Percentiles rank a stretch among this genome's conserved stretches.
phyloP scores from a whole-genome alignment of 2,888 invertebrate species.

The Harpalus rubripes region DNA sequence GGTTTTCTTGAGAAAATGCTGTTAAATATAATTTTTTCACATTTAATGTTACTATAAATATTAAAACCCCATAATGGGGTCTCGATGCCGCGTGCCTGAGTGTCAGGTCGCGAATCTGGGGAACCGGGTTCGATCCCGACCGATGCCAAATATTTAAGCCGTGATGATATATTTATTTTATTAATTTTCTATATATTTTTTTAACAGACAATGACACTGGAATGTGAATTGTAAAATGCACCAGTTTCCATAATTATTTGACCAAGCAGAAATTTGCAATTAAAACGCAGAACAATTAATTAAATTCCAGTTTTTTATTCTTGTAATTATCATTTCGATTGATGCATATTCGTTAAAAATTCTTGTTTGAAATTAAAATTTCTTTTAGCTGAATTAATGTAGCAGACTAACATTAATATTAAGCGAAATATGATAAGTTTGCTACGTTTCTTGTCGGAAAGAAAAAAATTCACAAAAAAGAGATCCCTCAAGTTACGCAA shows the following conservation, averaged over 20 bases:
- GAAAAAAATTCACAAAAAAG: slow-evolving; percentile 40
- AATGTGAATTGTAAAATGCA: slow-evolving; percentile 10
- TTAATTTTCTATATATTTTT: too few relatives aligned
- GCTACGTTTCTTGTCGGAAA: slow-evolving; percentile 31
- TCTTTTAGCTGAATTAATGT: slow-evolving; percentile 52
- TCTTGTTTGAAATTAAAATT: slow-evolving; percentile 56
- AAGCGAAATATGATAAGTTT: slow-evolving; percentile 55
- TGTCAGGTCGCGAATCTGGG: too few relatives aligned
- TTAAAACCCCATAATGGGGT: too few relatives aligned
- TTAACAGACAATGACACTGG: background rate
- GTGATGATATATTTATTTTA: too few relatives aligned
- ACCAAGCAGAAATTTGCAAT: slow-evolving; percentile 43
- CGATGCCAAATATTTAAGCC: too few relatives aligned
- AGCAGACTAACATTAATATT: slow-evolving; percentile 54
- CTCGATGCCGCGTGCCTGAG: too few relatives aligned
- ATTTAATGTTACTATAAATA: too few relatives aligned
- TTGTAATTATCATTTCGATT: slow-evolving; percentile 40
- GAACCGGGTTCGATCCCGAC: too few relatives aligned
- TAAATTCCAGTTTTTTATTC: slow-evolving; percentile 38
- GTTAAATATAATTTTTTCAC: too few relatives aligned
- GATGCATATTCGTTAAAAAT: slow-evolving; percentile 48
- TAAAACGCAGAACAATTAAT: slow-evolving; percentile 34
- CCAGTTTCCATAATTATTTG: slow-evolving; percentile 36
- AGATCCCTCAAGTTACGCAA: slow-evolving; percentile 47
- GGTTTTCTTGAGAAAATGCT: too few relatives aligned